phyloP scores from a whole-genome alignment of 2,797 vertebrate genomes.

The Anas georgica region DNA sequence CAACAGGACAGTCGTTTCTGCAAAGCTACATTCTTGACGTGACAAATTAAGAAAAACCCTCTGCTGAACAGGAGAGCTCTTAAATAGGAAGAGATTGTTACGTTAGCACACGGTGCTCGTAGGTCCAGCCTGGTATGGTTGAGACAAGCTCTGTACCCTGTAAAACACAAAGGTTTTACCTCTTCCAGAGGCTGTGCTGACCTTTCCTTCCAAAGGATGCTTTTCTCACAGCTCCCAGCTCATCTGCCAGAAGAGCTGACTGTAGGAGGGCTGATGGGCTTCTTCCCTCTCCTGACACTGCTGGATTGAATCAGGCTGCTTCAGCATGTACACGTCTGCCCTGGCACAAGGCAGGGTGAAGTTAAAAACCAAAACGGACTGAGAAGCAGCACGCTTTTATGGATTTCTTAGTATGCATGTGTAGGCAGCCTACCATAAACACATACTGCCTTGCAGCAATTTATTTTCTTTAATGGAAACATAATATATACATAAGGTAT shows the following conservation, averaged over 20 bases:
- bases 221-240: neutral
- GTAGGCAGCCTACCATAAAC: neutral
- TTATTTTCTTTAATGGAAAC: neutral
- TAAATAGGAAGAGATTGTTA: neutral
- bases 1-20: neutral
- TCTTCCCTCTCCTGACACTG: neutral
- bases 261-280: neutral
- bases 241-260: neutral
- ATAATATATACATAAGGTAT: neutral
- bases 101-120: neutral
- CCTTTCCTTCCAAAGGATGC: neutral
- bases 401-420: neutral
- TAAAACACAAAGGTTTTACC: neutral
- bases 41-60: neutral
- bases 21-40: neutral
- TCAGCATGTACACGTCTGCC: neutral
- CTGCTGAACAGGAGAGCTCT: neutral
- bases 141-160: neutral
- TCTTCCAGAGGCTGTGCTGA: neutral
- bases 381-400: neutral
- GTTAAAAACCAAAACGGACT: neutral
- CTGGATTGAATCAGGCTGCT: neutral
- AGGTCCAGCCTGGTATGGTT: neutral
- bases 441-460: neutral
- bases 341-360: neutral